Percentiles rank a stretch among this genome's conserved stretches.
Evolutionary conservation across 2,113 vertebrate species (phyloP).

Genomic region (Jacana jacana): DNA sequence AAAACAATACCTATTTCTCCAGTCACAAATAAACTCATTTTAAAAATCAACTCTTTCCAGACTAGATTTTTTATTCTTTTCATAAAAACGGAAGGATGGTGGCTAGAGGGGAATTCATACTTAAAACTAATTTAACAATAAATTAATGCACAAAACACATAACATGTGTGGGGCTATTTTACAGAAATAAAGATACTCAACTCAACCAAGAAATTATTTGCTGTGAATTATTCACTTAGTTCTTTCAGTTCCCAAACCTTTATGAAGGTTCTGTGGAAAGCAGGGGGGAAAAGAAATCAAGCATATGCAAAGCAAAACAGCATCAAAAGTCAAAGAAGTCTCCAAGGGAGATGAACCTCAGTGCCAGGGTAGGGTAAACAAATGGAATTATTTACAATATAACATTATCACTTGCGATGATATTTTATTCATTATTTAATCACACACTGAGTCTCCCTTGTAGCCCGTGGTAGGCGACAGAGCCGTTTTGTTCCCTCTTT

Average conservation of each 20-base stretch:
- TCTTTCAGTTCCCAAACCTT: background rate
- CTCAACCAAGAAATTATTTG: background rate
- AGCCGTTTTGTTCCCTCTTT: slow-evolving; percentile 15
- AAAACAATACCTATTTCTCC: background rate
- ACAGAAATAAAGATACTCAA: background rate
- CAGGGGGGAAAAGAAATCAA: background rate
- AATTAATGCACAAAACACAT: background rate
- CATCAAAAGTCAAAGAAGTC: slow-evolving; percentile 56
- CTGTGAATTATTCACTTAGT: slow-evolving; percentile 25
- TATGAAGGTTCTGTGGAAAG: background rate
- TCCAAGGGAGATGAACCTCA: slow-evolving; percentile 52
- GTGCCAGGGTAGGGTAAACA: slow-evolving; percentile 35
- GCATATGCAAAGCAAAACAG: slow-evolving; percentile 46
- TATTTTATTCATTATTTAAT: slow-evolving; percentile 66
- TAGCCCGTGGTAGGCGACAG: background rate
- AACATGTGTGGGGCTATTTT: background rate
- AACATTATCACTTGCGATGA: slow-evolving; percentile 22
- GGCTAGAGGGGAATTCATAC: background rate
- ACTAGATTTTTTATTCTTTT: background rate
- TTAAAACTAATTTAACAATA: slow-evolving; percentile 23
- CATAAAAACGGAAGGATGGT: slow-evolving; percentile 11
- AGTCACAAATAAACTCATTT: slow-evolving; percentile 1
- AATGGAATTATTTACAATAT: slow-evolving; percentile 63
- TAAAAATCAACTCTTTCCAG: background rate
- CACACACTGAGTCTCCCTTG: background rate